Evolutionary conservation across 2,797 vertebrate species (phyloP), one percentile per base, ranked within the genome.

Genomic region (Tachyglossus aculeatus): DNA sequence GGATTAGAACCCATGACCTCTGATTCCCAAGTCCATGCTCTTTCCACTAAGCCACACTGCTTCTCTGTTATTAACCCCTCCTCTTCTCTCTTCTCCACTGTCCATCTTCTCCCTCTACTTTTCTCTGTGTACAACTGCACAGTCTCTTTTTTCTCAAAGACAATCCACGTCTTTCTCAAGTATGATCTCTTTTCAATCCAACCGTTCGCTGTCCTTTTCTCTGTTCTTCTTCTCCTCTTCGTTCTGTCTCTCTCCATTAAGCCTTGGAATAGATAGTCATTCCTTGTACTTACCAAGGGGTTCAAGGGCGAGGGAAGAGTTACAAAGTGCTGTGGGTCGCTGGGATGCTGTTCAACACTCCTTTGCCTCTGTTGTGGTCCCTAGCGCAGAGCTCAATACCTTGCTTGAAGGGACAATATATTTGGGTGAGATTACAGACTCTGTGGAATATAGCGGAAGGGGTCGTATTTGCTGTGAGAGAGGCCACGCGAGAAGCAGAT

Each of bases 341-440:
- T 14, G 7, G 10, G 6, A n/a, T n/a, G n/a, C 18, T 10, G 4
- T 16, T n/a, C 27, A 32, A 7, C 18, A 18, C 47, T 15, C 19
- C 24, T 16, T 18, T 21, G 14, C 7, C 8, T 5, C 7, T 2
- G 1, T 27, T 7, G 33, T 39, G 3, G n/a, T 41, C 43, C 45
- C 19, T 4, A 58, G 12, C 2, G 16, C 5, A 16, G 5, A 40
- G 5, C n/a, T 34, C 33, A 11, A 13, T 56, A 19, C 18, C 15
- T 48, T 3, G 16, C 10, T 39, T 36, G 31, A 13, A 25, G n/a
- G 19, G 51, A 29, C 11, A 10, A 11, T 9, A 3, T 1, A 7
- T 27, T 21, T 0, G 27, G 0, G 0, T 2, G 1, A 1, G 27
- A 0, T 1, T 54, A 56, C 0, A 1, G 32, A 25, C 25, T 36